These are phyloP conservation scores for Epirrita christyi DNA, from an alignment of 2,888 invertebrate genomes.

Conservation along the genomic window DNA sequence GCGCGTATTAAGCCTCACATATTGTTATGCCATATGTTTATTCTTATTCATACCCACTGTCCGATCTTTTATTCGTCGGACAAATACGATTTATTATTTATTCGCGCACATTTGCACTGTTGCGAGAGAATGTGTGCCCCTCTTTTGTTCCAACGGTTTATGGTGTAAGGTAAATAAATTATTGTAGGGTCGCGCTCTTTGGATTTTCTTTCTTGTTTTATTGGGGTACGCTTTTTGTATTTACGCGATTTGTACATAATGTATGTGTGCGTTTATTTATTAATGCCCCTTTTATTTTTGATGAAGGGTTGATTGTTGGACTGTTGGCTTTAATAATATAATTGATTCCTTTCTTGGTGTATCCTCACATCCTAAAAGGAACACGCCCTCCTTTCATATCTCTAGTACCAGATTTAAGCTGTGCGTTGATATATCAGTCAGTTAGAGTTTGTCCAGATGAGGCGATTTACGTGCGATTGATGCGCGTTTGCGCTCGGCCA, in stretches of 20 bases:
- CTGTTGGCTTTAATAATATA: background rate
- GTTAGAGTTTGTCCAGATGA: too few relatives aligned
- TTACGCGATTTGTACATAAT: conserved; percentile 36
- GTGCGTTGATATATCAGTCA: too few relatives aligned
- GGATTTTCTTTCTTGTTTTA: conserved; percentile 45
- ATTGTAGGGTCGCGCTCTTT: conserved; percentile 42
- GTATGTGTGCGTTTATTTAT: conserved; percentile 35
- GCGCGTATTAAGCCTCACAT: conserved; percentile 46
- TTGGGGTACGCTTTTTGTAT: conserved; percentile 42
- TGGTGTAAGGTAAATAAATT: conserved; percentile 47
- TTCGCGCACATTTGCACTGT: conserved; percentile 54
- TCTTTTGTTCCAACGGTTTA: conserved; percentile 42
- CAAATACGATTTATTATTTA: conserved; percentile 59
- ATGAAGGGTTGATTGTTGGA: conserved; percentile 33
- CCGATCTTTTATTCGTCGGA: conserved; percentile 48
- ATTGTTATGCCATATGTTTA: conserved; percentile 56
- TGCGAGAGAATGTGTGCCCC: conserved; percentile 48
- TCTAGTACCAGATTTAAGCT: too few relatives aligned
- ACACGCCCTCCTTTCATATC: too few relatives aligned
- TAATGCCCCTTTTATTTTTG: conserved; percentile 35
- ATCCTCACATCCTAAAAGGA: too few relatives aligned
- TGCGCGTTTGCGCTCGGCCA: too few relatives aligned
- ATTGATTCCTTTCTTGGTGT: too few relatives aligned
- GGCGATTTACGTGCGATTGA: too few relatives aligned
- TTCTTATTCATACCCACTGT: conserved; percentile 54